These are phyloP conservation scores for Drosophila nannoptera DNA, from an alignment of 1,140 invertebrate genomes.

Conservation along the genomic window DNA sequence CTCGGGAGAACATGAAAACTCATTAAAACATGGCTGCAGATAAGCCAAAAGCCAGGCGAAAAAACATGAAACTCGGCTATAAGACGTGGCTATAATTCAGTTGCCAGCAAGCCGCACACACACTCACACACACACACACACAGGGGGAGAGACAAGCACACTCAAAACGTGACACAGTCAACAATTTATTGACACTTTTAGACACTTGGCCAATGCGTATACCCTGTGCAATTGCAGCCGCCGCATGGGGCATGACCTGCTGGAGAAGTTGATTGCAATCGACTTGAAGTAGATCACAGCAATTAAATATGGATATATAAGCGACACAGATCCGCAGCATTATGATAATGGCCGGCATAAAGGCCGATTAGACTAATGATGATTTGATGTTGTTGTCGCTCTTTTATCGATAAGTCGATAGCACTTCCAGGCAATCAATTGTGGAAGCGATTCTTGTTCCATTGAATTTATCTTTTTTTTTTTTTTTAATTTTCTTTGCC, in stretches of 20 bases:
- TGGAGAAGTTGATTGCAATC: background rate
- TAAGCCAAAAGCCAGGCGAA: constrained; percentile 15
- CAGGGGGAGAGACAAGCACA: background rate
- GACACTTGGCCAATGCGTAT: constrained; percentile 41
- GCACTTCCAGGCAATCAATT: background rate
- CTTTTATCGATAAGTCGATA: background rate
- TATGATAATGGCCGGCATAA: background rate
- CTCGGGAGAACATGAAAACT: constrained; percentile 42
- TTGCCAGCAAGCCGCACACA: constrained; percentile 10
- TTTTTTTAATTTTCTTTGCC: background rate
- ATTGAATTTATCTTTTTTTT: background rate
- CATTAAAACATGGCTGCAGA: constrained; percentile 48
- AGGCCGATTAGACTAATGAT: background rate
- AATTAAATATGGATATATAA: no score
- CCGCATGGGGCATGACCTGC: constrained; percentile 2
- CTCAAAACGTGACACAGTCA: constrained; percentile 34
- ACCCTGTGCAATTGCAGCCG: background rate
- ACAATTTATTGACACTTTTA: constrained; percentile 49
- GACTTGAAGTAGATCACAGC: no score
- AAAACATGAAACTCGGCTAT: constrained; percentile 12
- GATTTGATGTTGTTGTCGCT: no score
- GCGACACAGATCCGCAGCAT: background rate
- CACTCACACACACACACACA: no score
- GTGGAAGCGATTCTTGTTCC: background rate
- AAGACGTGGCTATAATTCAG: constrained; percentile 40